A percentile compares a stretch with the other conserved stretches of the same genome.
These are phyloP conservation scores for Pherbina coryleti DNA, from an alignment of 2,888 invertebrate genomes.

Conservation along the genomic window DNA sequence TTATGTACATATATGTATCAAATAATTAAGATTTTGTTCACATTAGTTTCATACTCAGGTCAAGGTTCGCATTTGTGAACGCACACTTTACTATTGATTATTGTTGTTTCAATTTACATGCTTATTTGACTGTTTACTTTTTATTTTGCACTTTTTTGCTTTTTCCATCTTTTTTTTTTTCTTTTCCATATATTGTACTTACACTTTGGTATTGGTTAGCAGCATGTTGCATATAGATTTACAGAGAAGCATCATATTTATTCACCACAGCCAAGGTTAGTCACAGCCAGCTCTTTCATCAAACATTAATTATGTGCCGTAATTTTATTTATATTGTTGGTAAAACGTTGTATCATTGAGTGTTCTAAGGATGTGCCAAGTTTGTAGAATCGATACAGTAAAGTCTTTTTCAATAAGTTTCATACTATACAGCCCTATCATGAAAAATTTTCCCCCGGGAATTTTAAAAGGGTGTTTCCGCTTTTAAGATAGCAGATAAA, in stretches of 20 bases:
- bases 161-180: constrained; percentile 54
- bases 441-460: too few species aligned
- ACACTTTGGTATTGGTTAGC: constrained; percentile 69
- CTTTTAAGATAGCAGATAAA: too few species aligned
- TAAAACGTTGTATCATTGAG: too few species aligned
- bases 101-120: constrained; percentile 24
- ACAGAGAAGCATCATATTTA: constrained; percentile 68
- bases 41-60: not conserved
- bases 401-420: too few species aligned
- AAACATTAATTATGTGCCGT: too few species aligned
- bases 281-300: constrained; percentile 38
- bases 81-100: not conserved
- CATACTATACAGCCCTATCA: too few species aligned
- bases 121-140: constrained; percentile 8
- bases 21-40: not conserved
- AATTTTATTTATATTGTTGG: too few species aligned
- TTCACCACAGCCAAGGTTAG: constrained; percentile 68
- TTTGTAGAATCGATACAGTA: too few species aligned
- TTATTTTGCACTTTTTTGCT: constrained; percentile 41
- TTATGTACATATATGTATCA: constrained; percentile 2
- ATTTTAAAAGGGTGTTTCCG: too few species aligned
- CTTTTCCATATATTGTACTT: constrained; percentile 47
- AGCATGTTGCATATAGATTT: constrained; percentile 70
- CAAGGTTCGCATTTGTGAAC: not conserved
- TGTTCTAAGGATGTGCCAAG: too few species aligned